These are phyloP conservation scores for Trachelipus rathkii DNA, from an alignment of 1,140 invertebrate genomes.

Conservation along the genomic window DNA sequence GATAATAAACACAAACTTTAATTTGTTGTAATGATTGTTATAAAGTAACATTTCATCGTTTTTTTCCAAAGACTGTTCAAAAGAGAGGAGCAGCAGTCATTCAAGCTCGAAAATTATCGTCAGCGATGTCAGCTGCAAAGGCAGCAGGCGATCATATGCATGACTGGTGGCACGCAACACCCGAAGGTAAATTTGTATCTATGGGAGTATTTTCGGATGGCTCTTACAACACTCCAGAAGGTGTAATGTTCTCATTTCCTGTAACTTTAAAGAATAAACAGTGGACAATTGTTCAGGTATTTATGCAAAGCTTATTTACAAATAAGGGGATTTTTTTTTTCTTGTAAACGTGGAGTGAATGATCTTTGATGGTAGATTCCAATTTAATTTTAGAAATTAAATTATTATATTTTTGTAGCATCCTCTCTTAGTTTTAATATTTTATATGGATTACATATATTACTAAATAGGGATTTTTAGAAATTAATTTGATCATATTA, in stretches of 20 bases:
- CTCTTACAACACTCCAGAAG: constrained; percentile 78
- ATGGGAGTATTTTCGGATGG: constrained; percentile 99
- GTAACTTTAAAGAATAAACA: constrained; percentile 69
- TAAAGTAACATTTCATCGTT: not conserved
- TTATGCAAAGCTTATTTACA: not conserved
- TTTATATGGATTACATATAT: too few species aligned
- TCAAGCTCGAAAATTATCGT: constrained; percentile 93
- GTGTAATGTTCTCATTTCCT: constrained; percentile 94
- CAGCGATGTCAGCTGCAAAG: constrained; percentile 96
- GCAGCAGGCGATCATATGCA: constrained; percentile 96
- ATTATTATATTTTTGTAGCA: too few species aligned
- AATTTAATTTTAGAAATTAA: too few species aligned
- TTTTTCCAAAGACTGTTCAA: constrained; percentile 70
- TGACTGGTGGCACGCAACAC: constrained; percentile 89
- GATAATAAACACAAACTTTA: too few species aligned
- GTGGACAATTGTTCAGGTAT: constrained; percentile 81
- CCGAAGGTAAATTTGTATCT: constrained; percentile 70
- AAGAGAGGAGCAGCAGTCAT: constrained; percentile 97
- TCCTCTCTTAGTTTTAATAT: too few species aligned
- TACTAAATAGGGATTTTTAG: too few species aligned
- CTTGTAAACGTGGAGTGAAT: too few species aligned
- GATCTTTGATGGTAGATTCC: too few species aligned
- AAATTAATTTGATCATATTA: too few species aligned
- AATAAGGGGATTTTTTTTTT: too few species aligned
- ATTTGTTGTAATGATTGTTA: too few species aligned